Conservation (phyloP, 2,797 vertebrate genomes). For the Rhinatrema bivittatum region DNA sequence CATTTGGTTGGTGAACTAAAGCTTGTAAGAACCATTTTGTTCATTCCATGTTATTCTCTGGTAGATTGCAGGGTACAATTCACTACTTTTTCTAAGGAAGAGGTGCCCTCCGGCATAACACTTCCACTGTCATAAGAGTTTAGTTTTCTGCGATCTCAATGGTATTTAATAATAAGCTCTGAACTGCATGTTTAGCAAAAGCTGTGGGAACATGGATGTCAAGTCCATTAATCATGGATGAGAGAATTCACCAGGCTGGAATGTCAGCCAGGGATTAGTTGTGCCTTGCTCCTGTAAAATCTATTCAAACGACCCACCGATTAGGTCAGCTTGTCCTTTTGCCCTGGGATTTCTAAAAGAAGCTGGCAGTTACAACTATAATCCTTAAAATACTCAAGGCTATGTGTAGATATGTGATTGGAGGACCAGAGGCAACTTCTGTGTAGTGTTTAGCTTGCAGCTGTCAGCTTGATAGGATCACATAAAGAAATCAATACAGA, state of each 20-base stretch:
- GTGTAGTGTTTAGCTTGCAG: conserved; percentile 11
- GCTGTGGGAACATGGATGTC: conserved; percentile 56
- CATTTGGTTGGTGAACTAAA: background rate
- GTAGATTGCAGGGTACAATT: conserved; percentile 19
- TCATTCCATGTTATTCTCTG: conserved; percentile 12
- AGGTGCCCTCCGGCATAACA: conserved; percentile 42
- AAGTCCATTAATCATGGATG: conserved; percentile 63
- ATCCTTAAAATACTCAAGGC: conserved; percentile 30
- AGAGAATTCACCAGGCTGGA: conserved; percentile 45
- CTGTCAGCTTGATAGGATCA: conserved; percentile 23
- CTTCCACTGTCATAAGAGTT: conserved; percentile 46
- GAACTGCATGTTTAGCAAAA: conserved; percentile 47
- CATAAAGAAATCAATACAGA: conserved; percentile 20
- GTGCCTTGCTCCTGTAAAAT: conserved; percentile 41
- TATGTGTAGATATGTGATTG: conserved; percentile 10
- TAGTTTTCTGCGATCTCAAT: conserved; percentile 57
- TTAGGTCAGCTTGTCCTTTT: conserved; percentile 55
- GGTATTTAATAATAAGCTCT: conserved; percentile 60
- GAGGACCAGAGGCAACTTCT: conserved; percentile 13
- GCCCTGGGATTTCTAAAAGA: conserved; percentile 34
- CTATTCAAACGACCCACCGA: conserved; percentile 40
- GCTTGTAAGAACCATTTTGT: conserved; percentile 5
- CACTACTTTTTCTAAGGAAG: conserved; percentile 33
- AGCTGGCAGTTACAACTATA: conserved; percentile 36
- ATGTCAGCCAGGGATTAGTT: conserved; percentile 51